Evolutionary conservation across 2,797 vertebrate species (phyloP), one percentile per base, ranked within the genome.

Genomic region (Characodon lateralis): DNA sequence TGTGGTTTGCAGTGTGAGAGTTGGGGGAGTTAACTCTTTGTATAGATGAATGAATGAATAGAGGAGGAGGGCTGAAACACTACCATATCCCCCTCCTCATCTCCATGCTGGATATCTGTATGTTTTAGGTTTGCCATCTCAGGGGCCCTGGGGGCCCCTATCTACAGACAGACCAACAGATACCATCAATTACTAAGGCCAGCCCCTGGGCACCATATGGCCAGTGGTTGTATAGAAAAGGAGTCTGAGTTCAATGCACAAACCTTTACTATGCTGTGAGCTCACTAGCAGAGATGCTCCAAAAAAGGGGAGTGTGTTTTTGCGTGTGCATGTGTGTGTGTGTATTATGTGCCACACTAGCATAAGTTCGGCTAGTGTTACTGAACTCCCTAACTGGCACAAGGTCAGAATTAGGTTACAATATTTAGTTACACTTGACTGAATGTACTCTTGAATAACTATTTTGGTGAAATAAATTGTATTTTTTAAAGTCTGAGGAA

Each of bases 121-220:
- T 93, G 91, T 94, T 94, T 94, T 92, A 92, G 90, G 80, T 88
- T 74, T 77, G 77, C 86, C 89, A 89, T 90, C 81, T 87, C 72
- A 72, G 88, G 90, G 89, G 71, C 90, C 91, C 92, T 88, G 82
- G 48, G 87, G 90, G 92, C 90, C 89, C 89, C 92, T 92, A 84
- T 91, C 85, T 81, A 88, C 82, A 86, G 91, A 89, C 89, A 82
- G 87, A 92, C 82, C 91, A 83, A 94, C 93, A 95, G 95, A 96
- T 95, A 95, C 91, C 93, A 94, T 96, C 95, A 95, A 95, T 95
- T 94, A 93, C 91, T 89, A 91, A 91, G 81, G 93, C 92, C 85
- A 87, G 91, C 88, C 85, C 88, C 89, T 95, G 94, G 89, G 89
- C 85, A 91, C 94, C 97, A 97, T 97, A 96, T 97, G 96, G 96